phyloP scores from a whole-genome alignment of 2,888 invertebrate genomes.

The Tetramorium bicarinatum region DNA sequence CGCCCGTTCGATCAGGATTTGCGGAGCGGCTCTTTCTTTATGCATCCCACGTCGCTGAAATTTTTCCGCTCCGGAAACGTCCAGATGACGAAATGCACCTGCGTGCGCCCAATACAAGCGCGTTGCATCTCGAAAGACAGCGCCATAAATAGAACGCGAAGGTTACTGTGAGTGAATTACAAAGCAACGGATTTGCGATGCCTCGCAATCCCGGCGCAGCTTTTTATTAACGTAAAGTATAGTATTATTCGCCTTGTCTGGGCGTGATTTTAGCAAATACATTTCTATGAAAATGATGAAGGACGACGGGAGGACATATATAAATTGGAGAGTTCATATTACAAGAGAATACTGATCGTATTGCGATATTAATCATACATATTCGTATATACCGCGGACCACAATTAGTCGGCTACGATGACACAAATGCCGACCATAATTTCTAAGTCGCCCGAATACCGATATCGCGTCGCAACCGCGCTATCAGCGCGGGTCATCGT shows the following conservation, averaged over 20 bases:
- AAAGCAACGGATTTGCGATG: not conserved
- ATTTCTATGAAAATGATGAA: not conserved
- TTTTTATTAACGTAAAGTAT: not conserved
- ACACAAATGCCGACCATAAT: not conserved
- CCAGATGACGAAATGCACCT: constrained; percentile 42
- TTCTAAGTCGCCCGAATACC: not conserved
- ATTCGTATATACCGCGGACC: not conserved
- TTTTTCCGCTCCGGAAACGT: constrained; percentile 45
- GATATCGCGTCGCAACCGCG: constrained; percentile 18
- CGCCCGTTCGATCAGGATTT: constrained; percentile 26
- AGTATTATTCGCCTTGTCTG: not conserved
- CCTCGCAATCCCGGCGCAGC: not conserved
- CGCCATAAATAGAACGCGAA: constrained; percentile 28
- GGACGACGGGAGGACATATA: too few relatives aligned
- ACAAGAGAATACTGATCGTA: not conserved
- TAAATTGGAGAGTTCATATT: constrained; percentile 6
- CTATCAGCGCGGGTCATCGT: constrained; percentile 38
- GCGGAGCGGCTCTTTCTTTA: constrained; percentile 7
- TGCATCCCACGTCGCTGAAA: constrained; percentile 33
- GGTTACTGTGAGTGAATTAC: constrained; percentile 14
- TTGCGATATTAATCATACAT: not conserved
- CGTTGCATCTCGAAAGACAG: constrained; percentile 9
- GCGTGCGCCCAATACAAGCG: not conserved
- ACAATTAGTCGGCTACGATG: not conserved
- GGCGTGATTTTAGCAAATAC: not conserved